Base-by-base conservation (phyloP, 2,797 vertebrate species). In the Falco berigora region DNA sequence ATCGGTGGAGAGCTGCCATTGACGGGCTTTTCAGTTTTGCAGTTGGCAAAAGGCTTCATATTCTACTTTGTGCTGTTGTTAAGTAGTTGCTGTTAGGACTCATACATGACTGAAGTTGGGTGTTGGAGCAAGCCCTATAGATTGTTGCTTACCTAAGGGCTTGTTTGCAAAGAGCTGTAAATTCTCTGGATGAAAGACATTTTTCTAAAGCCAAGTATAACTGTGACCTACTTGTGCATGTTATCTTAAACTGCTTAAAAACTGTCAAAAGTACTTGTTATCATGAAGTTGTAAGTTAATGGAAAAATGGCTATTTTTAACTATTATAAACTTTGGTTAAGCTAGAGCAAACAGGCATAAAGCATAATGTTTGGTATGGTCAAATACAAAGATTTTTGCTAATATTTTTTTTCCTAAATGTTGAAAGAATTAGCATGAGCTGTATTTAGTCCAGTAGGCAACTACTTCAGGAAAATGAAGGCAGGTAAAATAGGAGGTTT, bases 211-310 rank as follows among this genome's bases (percentile, higher is more conserved):
- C 94, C 81, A 87, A 96, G 78, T 96, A 83, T 80, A 94, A 83
- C 93, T 73, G 72, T 97, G 95, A 96, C 90, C 92, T 97, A 96
- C 94, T 97, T 96, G 95, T 93, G 92, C 95, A 96, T 91, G 88
- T 97, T 97, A 95, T 96, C 94, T 96, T 94, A 69, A 62, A 92
- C 81, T 93, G 94, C 92, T 96, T 97, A 92, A 95, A 92, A 96
- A 92, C 90, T 96, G 96, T 96, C 96, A 96, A 93, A 96, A 73
- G 81, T 68, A 28, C 68, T 96, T 95, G 92, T 95, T 94, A 94
- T 95, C 83, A 62, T 53, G 72, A 59, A 77, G 72, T 86, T 87
- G 88, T 93, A 79, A 86, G 88, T 92, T 94, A 96, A 96, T 94
- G 92, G 93, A 72, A 97, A 92, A 85, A n/a, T 24, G n/a, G 75